Percentiles rank a stretch among this genome's conserved stretches.
Evolutionary conservation across 2,113 vertebrate genomes (phyloP).

Genomic region (Solea solea): DNA sequence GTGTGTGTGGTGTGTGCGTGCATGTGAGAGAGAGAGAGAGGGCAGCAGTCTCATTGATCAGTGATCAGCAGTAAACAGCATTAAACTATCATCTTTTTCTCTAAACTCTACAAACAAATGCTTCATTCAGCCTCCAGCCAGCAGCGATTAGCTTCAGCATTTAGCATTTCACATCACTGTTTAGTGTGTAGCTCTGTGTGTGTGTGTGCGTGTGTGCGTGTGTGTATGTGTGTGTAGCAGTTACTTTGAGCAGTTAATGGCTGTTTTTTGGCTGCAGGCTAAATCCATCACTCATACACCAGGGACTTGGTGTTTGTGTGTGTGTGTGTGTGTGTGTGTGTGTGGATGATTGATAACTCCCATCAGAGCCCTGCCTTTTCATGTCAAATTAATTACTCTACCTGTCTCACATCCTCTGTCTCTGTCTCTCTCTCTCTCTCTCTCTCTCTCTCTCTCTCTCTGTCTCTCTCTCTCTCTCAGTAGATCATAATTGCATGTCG

Average conservation of each 20-base stretch:
- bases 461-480: neutral
- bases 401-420: conserved; percentile 36
- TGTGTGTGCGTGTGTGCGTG: conserved; percentile 12
- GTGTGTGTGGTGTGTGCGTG: too few species aligned
- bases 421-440: neutral
- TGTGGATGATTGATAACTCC: conserved; percentile 66
- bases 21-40: neutral
- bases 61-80: conserved; percentile 11
- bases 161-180: conserved; percentile 56
- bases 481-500: neutral
- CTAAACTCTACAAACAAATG: conserved; percentile 59
- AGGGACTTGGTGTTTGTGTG: conserved; percentile 20
- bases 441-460: too few species aligned
- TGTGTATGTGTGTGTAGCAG: conserved; percentile 51
- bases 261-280: conserved; percentile 68
- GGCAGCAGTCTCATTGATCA: conserved; percentile 9
- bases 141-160: conserved; percentile 48
- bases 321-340: conserved; percentile 17
- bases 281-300: conserved; percentile 50
- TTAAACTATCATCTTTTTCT: conserved; percentile 35
- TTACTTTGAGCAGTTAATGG: conserved; percentile 71
- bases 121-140: conserved; percentile 59
- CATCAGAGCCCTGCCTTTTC: conserved; percentile 40
- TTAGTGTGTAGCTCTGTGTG: conserved; percentile 15
- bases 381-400: conserved; percentile 60